phyloP scores from a whole-genome alignment of 1,140 invertebrate species.

The Cherax quadricarinatus region DNA sequence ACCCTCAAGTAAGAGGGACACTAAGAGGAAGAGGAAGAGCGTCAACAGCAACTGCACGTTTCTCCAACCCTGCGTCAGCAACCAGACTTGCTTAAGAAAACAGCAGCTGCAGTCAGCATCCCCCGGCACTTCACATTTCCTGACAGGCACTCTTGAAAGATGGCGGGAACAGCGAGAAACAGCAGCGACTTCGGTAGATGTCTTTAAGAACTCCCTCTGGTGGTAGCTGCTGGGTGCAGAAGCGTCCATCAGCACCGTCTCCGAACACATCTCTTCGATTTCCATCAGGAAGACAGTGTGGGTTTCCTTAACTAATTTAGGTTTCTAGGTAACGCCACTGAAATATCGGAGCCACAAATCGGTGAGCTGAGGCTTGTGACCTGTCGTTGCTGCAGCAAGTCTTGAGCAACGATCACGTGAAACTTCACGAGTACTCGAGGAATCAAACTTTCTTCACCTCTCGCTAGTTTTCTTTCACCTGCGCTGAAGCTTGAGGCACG shows the following conservation, averaged over 20 bases:
- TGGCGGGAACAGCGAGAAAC: no score
- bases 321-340: no score
- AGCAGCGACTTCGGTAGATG: not conserved
- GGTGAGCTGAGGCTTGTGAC: no score
- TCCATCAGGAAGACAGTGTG: no score
- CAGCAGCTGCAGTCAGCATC: not conserved
- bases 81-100: not conserved
- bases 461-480: not conserved
- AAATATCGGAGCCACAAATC: no score
- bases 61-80: not conserved
- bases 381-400: no score
- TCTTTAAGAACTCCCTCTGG: not conserved
- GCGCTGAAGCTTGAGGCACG: not conserved
- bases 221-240: no score
- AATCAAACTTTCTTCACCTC: not conserved
- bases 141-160: not conserved
- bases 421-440: no score
- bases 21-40: not conserved
- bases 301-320: no score
- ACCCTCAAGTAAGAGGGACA: slow-evolving; percentile 12
- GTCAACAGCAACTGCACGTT: not conserved
- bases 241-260: no score
- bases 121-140: not conserved
- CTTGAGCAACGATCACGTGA: no score
- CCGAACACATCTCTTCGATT: no score